These are phyloP conservation scores for Etheostoma perlongum DNA, from an alignment of 2,797 vertebrate genomes.

Conservation along the genomic window DNA sequence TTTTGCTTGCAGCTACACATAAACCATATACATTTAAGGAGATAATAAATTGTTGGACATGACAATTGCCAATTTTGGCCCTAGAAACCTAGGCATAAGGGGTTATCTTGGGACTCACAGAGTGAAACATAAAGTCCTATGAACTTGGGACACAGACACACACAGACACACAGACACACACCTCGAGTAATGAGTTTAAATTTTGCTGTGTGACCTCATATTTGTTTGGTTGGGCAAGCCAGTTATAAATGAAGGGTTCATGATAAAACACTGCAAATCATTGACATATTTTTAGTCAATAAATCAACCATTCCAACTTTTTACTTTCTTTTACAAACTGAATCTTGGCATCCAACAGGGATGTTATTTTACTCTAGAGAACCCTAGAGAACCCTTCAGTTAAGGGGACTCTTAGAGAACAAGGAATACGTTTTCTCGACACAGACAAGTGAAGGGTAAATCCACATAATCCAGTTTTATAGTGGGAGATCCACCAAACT, in stretches of 20 bases:
- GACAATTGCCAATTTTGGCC: background rate
- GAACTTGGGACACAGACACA: background rate
- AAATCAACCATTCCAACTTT: conserved; percentile 31
- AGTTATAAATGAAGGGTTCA: conserved; percentile 14
- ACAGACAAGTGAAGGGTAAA: conserved; percentile 7
- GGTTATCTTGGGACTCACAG: background rate
- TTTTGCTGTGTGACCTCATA: conserved; percentile 15
- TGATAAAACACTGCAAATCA: conserved; percentile 37
- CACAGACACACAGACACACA: too few relatives aligned
- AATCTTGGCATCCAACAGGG: background rate
- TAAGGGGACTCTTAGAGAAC: conserved; percentile 4
- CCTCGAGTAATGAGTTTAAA: background rate
- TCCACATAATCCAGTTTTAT: background rate
- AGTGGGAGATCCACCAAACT: background rate
- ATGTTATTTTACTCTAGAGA: background rate
- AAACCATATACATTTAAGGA: background rate
- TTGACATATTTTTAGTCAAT: conserved; percentile 42
- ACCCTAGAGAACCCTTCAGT: background rate
- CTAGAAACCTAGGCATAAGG: background rate
- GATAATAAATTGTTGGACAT: background rate
- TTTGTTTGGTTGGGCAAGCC: background rate
- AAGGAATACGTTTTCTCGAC: background rate
- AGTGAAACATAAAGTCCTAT: background rate
- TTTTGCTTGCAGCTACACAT: background rate
- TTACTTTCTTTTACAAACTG: background rate